A percentile compares a stretch with the other conserved stretches of the same genome.
phyloP scores from a whole-genome alignment of 2,113 vertebrate genomes.

The Nymphicus hollandicus region DNA sequence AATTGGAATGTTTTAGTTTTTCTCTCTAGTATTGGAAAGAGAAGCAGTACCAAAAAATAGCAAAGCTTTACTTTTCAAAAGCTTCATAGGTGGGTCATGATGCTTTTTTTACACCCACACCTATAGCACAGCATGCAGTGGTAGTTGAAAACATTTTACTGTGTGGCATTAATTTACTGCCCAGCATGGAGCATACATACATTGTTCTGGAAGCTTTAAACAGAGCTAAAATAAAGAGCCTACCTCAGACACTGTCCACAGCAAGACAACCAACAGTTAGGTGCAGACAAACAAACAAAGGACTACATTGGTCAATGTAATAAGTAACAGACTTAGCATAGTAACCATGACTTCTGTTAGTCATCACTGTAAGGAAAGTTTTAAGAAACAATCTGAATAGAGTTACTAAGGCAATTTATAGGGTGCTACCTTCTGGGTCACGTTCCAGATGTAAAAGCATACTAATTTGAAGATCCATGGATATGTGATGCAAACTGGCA shows the following conservation, averaged over 20 bases:
- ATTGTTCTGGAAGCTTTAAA: background rate
- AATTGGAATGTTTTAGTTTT: background rate
- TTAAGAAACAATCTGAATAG: background rate
- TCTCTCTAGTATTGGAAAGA: background rate
- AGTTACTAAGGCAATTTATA: background rate
- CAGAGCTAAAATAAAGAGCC: background rate
- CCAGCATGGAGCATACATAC: background rate
- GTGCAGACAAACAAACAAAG: background rate
- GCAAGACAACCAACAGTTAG: background rate
- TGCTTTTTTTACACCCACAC: background rate
- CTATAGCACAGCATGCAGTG: background rate
- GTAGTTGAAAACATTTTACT: background rate
- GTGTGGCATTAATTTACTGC: background rate
- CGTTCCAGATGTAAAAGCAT: rapidly evolving
- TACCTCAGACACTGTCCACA: background rate
- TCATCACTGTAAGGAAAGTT: background rate
- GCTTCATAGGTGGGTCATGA: background rate
- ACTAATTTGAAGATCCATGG: background rate
- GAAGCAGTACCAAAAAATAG: background rate
- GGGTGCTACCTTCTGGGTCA: background rate
- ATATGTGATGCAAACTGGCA: background rate
- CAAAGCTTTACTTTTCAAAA: background rate
- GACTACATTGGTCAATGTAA: background rate
- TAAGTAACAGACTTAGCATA: background rate
- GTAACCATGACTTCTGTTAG: background rate